Evolutionary conservation across 64 coral and sea anemone species (phyloP), one percentile per base, ranked within the genome.

Genomic region (Orbicella faveolata): DNA sequence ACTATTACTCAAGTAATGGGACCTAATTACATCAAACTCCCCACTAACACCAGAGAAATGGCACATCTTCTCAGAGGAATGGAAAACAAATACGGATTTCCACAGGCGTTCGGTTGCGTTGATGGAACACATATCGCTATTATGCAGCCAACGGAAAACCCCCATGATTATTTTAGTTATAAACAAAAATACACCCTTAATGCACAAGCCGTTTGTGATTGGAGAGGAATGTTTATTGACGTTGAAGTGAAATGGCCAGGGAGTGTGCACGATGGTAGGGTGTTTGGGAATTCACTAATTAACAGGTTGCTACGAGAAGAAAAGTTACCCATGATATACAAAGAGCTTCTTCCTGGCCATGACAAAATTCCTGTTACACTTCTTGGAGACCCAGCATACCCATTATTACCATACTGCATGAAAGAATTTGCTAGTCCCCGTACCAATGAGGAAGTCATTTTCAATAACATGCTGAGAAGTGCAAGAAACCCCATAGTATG

Each of bases 11-110:
- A 85, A 33, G 16, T 57, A 8, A 1, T 66, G n/a, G 54, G 88
- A 13, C 88, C 75, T 79, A 78, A 23, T 21, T 89, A 89, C 76
- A 89, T 89, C 19, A 89, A 89, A 66, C 44, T 89, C 4, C 88
- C 88, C 12, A 39, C 23, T 59, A 89, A 54, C 13, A 30, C 20
- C 33, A 61, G 59, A 39, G 88, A 89, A 89, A 89, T 89, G 35
- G 13, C 16, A 21, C 44, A 76, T 11, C 36, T 52, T 23, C 19
- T 88, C 10, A 7, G 6, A 1, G 8, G 20, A 1, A 35, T 79
- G n/a, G 77, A 79, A 79, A 79, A 35, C 5, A 36, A 53, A 79
- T 79, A 79, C 17, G 77, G 77, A 1, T 79, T 79, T 36, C 77
- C 77, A 35, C 77, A 79, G 37, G 77, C 34, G 0, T 79, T 79